A percentile compares a stretch with the other conserved stretches of the same genome.
Conservation (phyloP, 1,140 invertebrate genomes). For the Macrotrachela quadricornifera region DNA sequence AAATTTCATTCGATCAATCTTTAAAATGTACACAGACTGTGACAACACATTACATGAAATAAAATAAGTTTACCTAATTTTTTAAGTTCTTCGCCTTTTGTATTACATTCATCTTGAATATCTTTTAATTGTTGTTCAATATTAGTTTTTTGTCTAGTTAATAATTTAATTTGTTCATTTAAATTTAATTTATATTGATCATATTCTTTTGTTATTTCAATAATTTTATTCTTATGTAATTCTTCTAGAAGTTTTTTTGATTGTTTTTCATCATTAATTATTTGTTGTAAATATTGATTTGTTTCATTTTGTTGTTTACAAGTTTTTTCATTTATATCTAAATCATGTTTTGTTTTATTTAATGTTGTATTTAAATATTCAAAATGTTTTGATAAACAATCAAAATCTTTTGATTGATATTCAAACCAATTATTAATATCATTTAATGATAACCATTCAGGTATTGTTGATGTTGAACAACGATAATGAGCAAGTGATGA, state of each 20-base stretch:
- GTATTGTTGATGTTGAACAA: neutral
- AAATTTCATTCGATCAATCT: too few species aligned
- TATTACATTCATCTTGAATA: too few species aligned
- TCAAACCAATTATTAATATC: slow-evolving; percentile 3
- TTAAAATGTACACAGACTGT: too few species aligned
- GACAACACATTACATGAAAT: too few species aligned
- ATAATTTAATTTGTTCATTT: neutral
- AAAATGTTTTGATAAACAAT: neutral
- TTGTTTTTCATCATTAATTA: slow-evolving; percentile 1
- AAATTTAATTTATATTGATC: neutral
- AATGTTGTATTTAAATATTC: slow-evolving; percentile 5
- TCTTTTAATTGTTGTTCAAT: too few species aligned
- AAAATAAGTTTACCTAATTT: too few species aligned
- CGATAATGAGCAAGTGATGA: slow-evolving; percentile 2
- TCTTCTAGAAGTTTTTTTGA: neutral
- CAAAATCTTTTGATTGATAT: slow-evolving; percentile 4
- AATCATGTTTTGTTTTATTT: neutral
- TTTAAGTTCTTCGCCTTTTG: too few species aligned
- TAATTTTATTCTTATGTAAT: slow-evolving; percentile 5
- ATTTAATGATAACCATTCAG: slow-evolving; percentile 1
- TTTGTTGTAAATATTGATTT: slow-evolving; percentile 1
- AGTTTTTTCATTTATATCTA: neutral
- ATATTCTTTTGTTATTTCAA: neutral
- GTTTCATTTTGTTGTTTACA: neutral
- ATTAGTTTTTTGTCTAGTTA: too few species aligned